These are phyloP conservation scores for Tribolium castaneum DNA, from an alignment of 1,140 invertebrate genomes.

Conservation along the genomic window DNA sequence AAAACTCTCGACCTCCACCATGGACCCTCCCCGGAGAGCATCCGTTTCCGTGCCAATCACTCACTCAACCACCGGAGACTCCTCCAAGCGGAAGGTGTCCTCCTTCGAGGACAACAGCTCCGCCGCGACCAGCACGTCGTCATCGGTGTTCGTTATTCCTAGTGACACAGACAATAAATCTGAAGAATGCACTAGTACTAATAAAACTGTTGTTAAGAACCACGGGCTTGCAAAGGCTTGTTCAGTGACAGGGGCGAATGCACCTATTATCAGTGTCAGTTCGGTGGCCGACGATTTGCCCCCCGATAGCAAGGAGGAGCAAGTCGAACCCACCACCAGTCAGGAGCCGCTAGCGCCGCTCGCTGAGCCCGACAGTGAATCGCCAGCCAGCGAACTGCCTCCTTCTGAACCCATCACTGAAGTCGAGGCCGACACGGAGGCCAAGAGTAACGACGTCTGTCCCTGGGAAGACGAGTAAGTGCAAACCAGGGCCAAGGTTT, in stretches of 20 bases:
- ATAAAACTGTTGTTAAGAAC: conserved; percentile 60
- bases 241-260: conserved; percentile 62
- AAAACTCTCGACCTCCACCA: conserved; percentile 62
- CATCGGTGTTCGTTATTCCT: conserved; percentile 59
- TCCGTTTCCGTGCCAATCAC: conserved; percentile 65
- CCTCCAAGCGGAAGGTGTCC: conserved; percentile 62
- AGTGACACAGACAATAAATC: conserved; percentile 62
- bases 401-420: conserved; percentile 51
- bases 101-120: conserved; percentile 63
- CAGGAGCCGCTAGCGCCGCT: conserved; percentile 67
- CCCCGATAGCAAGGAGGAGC: conserved; percentile 5
- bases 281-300: conserved; percentile 72
- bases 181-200: conserved; percentile 44
- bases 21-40: conserved; percentile 61
- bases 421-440: conserved; percentile 57
- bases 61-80: conserved; percentile 46
- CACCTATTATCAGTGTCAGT: conserved; percentile 79
- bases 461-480: conserved; percentile 93
- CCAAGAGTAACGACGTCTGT: conserved; percentile 82
- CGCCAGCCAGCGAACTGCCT: conserved; percentile 66
- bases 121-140: conserved; percentile 59
- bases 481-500: conserved; percentile 47
- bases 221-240: conserved; percentile 61
- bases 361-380: conserved; percentile 73
- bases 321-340: conserved; percentile 6